A percentile compares a stretch with the other conserved stretches of the same genome.
phyloP scores from a whole-genome alignment of 2,797 vertebrate genomes.

The Hydrolagus colliei region DNA sequence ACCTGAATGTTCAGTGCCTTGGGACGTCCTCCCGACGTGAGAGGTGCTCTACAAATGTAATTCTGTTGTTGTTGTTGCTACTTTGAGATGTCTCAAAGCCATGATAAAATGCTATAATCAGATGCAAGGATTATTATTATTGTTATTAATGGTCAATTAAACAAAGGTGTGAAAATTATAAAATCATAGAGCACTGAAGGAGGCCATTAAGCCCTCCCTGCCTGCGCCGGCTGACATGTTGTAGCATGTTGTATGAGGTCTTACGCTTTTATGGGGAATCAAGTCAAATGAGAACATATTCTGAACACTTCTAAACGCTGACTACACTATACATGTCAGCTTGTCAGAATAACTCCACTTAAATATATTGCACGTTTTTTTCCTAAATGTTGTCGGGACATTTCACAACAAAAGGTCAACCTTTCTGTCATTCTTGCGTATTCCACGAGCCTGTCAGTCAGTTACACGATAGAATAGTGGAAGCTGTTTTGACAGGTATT shows the following conservation, averaged over 20 bases:
- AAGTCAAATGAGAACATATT: not conserved
- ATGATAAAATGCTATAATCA: too few relatives aligned
- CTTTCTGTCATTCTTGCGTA: constrained; percentile 6
- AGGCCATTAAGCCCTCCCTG: too few relatives aligned
- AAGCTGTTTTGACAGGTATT: constrained; percentile 8
- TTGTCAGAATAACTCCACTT: not conserved
- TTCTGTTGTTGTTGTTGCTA: too few relatives aligned
- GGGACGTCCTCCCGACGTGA: too few relatives aligned
- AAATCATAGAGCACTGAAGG: too few relatives aligned
- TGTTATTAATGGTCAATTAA: not conserved
- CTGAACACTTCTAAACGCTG: not conserved
- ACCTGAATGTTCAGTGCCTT: too few relatives aligned
- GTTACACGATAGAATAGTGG: not conserved
- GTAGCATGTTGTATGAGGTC: not conserved
- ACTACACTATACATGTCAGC: not conserved
- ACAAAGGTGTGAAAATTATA: not conserved
- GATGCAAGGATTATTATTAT: too few relatives aligned
- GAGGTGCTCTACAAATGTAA: too few relatives aligned
- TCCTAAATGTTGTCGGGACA: constrained; percentile 14
- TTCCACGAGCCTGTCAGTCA: not conserved
- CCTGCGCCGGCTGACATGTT: too few relatives aligned
- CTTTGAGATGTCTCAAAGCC: too few relatives aligned
- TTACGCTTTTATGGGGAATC: not conserved
- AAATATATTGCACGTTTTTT: not conserved
- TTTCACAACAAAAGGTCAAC: not conserved